Evolutionary conservation across 2,113 vertebrate genomes (phyloP).

Genomic region (Circaetus gallicus): DNA sequence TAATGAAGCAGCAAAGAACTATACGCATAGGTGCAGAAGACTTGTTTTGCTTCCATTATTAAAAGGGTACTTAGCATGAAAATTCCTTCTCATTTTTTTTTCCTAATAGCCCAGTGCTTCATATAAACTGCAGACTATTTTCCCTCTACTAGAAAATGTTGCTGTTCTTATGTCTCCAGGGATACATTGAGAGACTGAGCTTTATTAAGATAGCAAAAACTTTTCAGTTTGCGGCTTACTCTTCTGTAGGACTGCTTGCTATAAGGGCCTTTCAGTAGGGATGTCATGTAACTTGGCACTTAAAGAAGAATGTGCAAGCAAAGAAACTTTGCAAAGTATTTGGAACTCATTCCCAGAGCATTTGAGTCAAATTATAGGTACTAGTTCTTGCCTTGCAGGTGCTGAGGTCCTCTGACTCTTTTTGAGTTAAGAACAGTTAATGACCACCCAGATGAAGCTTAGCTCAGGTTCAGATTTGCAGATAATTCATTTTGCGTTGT

Average conservation of each 20-base stretch:
- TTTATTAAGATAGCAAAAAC: neutral
- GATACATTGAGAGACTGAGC: neutral
- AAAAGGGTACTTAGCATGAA: constrained; percentile 23
- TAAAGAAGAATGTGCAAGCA: neutral
- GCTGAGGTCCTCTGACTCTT: neutral
- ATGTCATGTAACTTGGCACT: neutral
- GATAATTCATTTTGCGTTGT: neutral
- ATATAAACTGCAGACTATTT: neutral
- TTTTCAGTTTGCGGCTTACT: neutral
- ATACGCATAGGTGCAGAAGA: neutral
- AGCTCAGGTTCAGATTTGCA: neutral
- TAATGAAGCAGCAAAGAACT: neutral
- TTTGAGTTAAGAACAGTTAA: neutral
- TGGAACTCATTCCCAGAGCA: neutral
- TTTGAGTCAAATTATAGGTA: neutral
- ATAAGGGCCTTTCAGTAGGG: neutral
- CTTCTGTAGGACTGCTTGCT: neutral
- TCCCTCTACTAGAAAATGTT: neutral
- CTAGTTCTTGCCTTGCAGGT: neutral
- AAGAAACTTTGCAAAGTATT: neutral
- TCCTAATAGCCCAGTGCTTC: neutral
- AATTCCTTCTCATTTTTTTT: neutral
- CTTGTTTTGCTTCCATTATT: constrained; percentile 18
- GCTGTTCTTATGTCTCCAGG: neutral
- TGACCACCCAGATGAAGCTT: neutral